These are phyloP conservation scores for Loripinus fragilis DNA, from an alignment of 2,888 invertebrate genomes.

Conservation along the genomic window DNA sequence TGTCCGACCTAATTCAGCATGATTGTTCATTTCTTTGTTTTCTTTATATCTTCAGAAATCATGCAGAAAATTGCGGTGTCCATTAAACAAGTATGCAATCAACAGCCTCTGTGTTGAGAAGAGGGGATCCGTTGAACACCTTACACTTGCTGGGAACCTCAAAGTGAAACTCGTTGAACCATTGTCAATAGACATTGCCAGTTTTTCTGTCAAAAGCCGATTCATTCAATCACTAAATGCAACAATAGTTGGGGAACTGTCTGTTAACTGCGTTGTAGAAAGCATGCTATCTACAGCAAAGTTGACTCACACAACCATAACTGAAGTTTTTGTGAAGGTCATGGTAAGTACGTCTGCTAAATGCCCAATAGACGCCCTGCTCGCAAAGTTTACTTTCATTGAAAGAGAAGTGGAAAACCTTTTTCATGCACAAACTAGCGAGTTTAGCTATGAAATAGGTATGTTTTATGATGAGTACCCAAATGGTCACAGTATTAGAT, in stretches of 20 bases:
- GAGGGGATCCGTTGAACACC: background rate
- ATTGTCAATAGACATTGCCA: background rate
- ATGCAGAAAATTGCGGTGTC: background rate
- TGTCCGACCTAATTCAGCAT: too few species aligned
- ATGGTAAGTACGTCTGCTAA: background rate
- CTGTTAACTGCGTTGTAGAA: background rate
- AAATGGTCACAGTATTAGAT: background rate
- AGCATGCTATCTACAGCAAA: background rate
- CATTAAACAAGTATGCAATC: background rate
- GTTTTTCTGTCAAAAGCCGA: background rate
- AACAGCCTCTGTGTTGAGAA: background rate
- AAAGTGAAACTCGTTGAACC: background rate
- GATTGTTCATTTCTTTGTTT: too few species aligned
- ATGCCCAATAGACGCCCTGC: background rate
- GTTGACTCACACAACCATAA: background rate
- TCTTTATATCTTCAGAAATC: background rate
- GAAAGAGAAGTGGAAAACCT: background rate
- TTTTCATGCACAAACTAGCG: background rate
- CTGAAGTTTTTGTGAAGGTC: background rate
- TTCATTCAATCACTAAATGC: background rate
- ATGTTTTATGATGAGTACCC: background rate
- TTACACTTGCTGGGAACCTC: background rate
- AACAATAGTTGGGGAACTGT: background rate
- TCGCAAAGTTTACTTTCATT: background rate
- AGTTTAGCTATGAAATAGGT: background rate